Evolutionary conservation across 1,140 invertebrate species (phyloP), one percentile per base, ranked within the genome.

Genomic region (Patella vulgata): DNA sequence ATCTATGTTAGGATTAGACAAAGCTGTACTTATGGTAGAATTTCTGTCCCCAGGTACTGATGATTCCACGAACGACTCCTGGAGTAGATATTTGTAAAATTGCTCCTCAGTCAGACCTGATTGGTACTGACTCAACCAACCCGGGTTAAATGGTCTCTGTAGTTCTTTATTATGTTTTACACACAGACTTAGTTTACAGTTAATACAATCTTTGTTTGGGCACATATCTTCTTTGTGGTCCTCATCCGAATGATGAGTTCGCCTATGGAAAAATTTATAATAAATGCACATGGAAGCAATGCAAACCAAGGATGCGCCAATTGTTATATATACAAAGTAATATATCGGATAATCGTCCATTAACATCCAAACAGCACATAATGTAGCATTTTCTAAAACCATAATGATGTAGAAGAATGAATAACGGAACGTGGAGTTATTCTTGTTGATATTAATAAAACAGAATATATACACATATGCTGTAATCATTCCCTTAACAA

Each of bases 361-460:
- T 77, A 59, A 87, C 84, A 31, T 85, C 88, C 83, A 88, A 6
- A 78, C 69, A n/a, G 69, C 51, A 25, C 65, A 59, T 21, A 81
- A 59, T 30, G 94, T 86, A 61, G 87, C 88, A 80, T 95, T 96
- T 85, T 96, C 94, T 44, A 95, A 84, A 78, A 93, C 90, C 93
- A 95, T 95, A 31, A 94, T 92, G n/a, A 91, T 87, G 83, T 96
- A 96, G 86, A 93, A 96, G 55, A 92, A 92, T 12, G 90, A 87
- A 89, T 93, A 92, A 84, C 92, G 93, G 72, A 91, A 90, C 47
- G 90, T 83, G 70, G 92, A 89, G 82, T 92, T 91, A 8, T 89
- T 88, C 70, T 93, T 90, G 62, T 94, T 91, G 46, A 96, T 85
- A 85, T 96, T 95, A 42, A 96, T 88, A 77, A 95, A 96, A n/a